A percentile compares a stretch with the other conserved stretches of the same genome.
These are phyloP conservation scores for Acromyrmex heyeri DNA, from an alignment of 1,140 invertebrate species.

Conservation along the genomic window DNA sequence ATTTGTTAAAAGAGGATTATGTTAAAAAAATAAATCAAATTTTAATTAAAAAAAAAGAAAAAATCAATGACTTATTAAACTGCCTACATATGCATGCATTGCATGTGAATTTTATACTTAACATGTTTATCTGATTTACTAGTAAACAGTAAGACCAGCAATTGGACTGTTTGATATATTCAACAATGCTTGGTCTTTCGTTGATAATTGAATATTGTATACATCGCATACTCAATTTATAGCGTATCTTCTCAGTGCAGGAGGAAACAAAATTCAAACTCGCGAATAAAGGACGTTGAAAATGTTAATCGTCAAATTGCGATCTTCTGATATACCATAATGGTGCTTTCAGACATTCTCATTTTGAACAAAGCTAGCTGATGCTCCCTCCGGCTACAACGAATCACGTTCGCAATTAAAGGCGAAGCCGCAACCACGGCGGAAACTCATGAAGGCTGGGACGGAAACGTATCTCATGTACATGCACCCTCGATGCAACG, in stretches of 20 bases:
- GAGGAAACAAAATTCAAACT: constrained; percentile 4
- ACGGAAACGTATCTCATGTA: constrained; percentile 74
- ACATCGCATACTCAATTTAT: neutral
- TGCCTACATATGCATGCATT: neutral
- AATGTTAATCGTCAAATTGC: constrained; percentile 47
- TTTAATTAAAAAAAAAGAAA: no score
- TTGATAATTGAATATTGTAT: constrained; percentile 14
- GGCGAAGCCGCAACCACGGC: constrained; percentile 73
- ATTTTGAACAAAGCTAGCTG: constrained; percentile 65
- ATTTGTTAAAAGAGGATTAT: no score
- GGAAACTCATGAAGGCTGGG: constrained; percentile 70
- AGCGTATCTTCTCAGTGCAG: neutral
- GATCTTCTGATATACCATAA: neutral
- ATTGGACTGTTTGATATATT: neutral
- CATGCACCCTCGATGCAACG: constrained; percentile 68
- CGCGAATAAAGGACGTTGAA: neutral
- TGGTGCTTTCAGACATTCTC: constrained; percentile 65
- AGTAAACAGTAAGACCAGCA: neutral
- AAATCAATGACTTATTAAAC: no score
- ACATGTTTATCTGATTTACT: neutral
- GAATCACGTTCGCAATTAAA: constrained; percentile 81
- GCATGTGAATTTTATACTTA: neutral
- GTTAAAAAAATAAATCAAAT: no score
- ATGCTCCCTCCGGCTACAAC: constrained; percentile 64
- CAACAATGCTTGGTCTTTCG: neutral